Conservation (phyloP, 2,113 vertebrate genomes). For the Macquaria ambigua region DNA sequence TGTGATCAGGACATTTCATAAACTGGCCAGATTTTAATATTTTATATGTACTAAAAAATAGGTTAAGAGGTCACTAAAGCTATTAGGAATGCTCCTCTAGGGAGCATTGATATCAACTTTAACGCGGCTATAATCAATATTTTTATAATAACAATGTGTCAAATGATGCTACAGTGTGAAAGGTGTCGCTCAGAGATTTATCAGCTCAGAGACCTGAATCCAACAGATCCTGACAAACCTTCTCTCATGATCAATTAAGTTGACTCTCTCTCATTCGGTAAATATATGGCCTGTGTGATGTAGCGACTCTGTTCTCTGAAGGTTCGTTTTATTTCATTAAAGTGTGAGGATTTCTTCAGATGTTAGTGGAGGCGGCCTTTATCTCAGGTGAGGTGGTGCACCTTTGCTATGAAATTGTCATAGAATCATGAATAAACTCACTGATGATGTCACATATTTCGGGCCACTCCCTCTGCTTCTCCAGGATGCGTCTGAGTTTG, state of each 20-base stretch:
- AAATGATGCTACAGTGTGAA: too few relatives aligned
- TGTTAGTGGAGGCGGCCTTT: not conserved
- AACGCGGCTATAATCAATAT: not conserved
- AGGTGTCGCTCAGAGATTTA: too few relatives aligned
- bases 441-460: conserved; percentile 86
- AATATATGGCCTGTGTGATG: too few relatives aligned
- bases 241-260: too few relatives aligned
- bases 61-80: too few relatives aligned
- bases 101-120: not conserved
- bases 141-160: not conserved
- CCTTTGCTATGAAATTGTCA: not conserved
- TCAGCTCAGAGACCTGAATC: too few relatives aligned
- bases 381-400: not conserved
- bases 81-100: too few relatives aligned
- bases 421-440: conserved; percentile 64
- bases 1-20: not conserved
- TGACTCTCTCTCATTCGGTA: too few relatives aligned
- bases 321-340: not conserved
- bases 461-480: conserved; percentile 87
- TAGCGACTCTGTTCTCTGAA: too few relatives aligned
- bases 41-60: too few relatives aligned
- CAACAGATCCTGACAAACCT: too few relatives aligned
- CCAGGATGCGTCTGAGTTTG: conserved; percentile 85
- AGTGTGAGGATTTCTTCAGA: not conserved
- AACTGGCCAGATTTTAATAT: too few relatives aligned